These are phyloP conservation scores for Augochlorella aurata DNA, from an alignment of 2,888 invertebrate species.

Conservation along the genomic window DNA sequence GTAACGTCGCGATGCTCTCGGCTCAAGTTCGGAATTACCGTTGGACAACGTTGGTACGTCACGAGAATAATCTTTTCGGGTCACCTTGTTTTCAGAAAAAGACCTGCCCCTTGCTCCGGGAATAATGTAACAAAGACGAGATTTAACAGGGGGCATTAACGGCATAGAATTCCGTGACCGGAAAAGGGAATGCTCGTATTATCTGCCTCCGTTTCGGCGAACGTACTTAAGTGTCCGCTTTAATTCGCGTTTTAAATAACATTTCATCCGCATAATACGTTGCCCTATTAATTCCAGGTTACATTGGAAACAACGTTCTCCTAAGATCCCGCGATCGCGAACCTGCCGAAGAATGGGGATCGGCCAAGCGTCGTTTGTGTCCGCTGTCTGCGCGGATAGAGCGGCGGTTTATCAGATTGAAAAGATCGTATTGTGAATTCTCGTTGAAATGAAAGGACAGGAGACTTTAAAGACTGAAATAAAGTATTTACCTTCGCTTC, in stretches of 20 bases:
- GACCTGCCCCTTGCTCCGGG: background rate
- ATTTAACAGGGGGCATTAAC: conserved; percentile 17
- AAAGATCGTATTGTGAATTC: conserved; percentile 33
- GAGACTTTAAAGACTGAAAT: conserved; percentile 34
- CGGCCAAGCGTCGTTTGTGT: conserved; percentile 2
- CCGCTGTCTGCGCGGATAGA: background rate
- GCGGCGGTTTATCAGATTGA: conserved; percentile 31
- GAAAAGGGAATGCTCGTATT: conserved; percentile 34
- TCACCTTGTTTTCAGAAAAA: conserved; percentile 18
- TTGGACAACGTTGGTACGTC: conserved; percentile 15
- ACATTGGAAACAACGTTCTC: background rate
- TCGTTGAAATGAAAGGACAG: conserved; percentile 18
- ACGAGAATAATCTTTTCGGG: background rate
- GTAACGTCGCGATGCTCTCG: conserved; percentile 1
- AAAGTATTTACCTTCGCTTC: conserved; percentile 43
- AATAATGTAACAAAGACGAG: conserved; percentile 1
- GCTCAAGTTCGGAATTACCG: conserved; percentile 8
- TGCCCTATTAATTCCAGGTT: conserved; percentile 24
- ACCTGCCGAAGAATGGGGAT: conserved; percentile 18
- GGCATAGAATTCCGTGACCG: conserved; percentile 19
- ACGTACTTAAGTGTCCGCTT: conserved; percentile 6
- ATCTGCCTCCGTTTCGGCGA: conserved; percentile 13
- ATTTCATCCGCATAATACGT: background rate
- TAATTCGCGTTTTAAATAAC: conserved; percentile 17
- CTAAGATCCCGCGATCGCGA: background rate